Evolutionary conservation across 2,113 vertebrate genomes (phyloP).

Genomic region (Cephalopholis sonnerati): DNA sequence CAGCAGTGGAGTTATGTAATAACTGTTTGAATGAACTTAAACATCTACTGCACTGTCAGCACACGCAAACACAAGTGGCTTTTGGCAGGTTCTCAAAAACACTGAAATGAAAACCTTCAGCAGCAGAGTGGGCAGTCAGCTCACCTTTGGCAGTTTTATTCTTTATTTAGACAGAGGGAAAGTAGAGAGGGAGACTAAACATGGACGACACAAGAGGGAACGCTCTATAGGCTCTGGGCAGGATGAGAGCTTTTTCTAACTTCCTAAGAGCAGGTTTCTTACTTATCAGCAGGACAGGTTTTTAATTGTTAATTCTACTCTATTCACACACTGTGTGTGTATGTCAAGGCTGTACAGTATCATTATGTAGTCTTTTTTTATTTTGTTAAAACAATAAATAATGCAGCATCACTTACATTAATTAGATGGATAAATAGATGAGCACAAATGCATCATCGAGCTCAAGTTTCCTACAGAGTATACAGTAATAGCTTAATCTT

Average conservation of each 20-base stretch:
- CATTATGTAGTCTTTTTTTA: background rate
- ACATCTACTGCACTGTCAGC: conserved; percentile 66
- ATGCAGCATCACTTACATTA: background rate
- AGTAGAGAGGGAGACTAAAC: conserved; percentile 73
- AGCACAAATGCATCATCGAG: background rate
- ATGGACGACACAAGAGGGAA: conserved; percentile 57
- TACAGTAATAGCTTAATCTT: background rate
- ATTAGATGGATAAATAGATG: background rate
- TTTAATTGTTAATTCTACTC: background rate
- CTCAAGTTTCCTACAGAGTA: background rate
- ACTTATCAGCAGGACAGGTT: background rate
- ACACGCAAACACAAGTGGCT: conserved; percentile 67
- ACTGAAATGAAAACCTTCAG: conserved; percentile 75
- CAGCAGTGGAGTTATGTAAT: conserved; percentile 57
- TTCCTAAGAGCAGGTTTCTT: conserved; percentile 7
- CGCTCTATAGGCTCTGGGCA: conserved; percentile 50
- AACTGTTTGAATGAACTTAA: conserved; percentile 72
- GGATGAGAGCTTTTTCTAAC: conserved; percentile 24
- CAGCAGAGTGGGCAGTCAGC: conserved; percentile 77
- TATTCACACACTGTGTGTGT: background rate
- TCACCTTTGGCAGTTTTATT: conserved; percentile 74
- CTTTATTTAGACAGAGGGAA: conserved; percentile 79
- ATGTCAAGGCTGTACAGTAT: background rate
- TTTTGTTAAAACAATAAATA: background rate
- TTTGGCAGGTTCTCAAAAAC: conserved; percentile 80